phyloP scores from a whole-genome alignment of 1,140 invertebrate species.

The Argopecten irradians region DNA sequence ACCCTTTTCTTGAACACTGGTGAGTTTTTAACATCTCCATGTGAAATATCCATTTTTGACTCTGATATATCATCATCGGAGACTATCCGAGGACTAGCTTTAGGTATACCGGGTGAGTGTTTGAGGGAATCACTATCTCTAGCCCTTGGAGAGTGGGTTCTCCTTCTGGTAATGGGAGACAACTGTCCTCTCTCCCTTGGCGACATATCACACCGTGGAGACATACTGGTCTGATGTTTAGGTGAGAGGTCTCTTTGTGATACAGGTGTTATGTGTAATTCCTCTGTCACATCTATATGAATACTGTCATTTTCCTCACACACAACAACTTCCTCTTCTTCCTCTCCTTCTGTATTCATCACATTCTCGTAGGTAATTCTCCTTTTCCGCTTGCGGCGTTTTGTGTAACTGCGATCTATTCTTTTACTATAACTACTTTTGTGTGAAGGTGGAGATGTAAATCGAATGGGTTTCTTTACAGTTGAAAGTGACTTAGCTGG shows the following conservation, averaged over 20 bases:
- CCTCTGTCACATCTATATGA: constrained; percentile 29
- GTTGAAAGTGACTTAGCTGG: not conserved
- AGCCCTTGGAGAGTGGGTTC: not conserved
- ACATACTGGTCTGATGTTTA: not conserved
- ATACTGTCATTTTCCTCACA: constrained; percentile 49
- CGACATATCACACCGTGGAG: not conserved
- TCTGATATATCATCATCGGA: not conserved
- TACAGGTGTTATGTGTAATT: not conserved
- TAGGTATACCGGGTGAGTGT: not conserved
- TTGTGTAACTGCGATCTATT: constrained; percentile 38
- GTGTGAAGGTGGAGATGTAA: constrained; percentile 1
- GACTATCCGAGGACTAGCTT: not conserved
- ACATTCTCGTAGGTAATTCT: not conserved
- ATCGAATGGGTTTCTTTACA: not conserved
- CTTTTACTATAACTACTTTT: constrained; percentile 28
- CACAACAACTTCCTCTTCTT: constrained; percentile 47
- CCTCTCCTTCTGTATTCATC: constrained; percentile 17
- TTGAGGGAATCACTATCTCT: not conserved
- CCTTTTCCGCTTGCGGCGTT: not conserved
- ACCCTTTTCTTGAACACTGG: not conserved
- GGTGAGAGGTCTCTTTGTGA: not conserved
- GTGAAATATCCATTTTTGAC: not conserved
- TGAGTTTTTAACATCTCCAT: not conserved
- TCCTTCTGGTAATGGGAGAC: not conserved
- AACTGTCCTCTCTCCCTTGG: not conserved